Evolutionary conservation across 2,797 vertebrate genomes (phyloP), one percentile per base, ranked within the genome.

Genomic region (Rhynchonycteris naso): DNA sequence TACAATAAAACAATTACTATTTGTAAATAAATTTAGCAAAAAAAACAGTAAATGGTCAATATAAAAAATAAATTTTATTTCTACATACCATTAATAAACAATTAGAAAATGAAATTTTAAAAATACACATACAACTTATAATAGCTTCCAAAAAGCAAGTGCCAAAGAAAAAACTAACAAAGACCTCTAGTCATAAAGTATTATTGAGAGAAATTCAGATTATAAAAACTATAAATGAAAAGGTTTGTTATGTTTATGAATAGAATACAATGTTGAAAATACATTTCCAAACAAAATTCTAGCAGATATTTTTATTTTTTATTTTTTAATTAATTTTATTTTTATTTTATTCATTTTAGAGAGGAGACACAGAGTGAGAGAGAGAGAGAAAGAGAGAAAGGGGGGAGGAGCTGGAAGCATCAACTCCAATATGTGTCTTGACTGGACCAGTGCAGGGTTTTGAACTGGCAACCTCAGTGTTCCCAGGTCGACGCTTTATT

Each of bases 221-320:
- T n/a, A 71, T 69, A 63, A 65, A 90, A 90, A 87, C 5, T 83
- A 56, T 16, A 91, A 91, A 68, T 87, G 14, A 83, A 87, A 93
- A 71, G 1, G 66, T 74, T 79, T 74, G 11, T 12, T n/a, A 61
- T 85, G 13, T 56, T 95, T 93, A 88, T 65, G 69, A 91, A 79
- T 22, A 86, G 22, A 89, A 78, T 63, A 93, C 19, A 90, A 66
- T 85, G 38, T 81, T 88, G 28, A 71, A 97, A 96, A 84, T 84
- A 33, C 2, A 65, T 35, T 86, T 8, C 18, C 47, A 72, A 65
- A 66, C 3, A 87, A 89, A 93, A 90, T 76, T 94, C 65, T 85
- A 74, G n/a, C 26, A 91, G 65, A 90, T 92, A 92, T 91, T 88
- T 96, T 95, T 82, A 92, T n/a, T n/a, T n/a, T n/a, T n/a, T n/a